Percentiles rank a stretch among this genome's conserved stretches.
These are phyloP conservation scores for Andrena hattorfiana DNA, from an alignment of 2,888 invertebrate species.

Conservation along the genomic window DNA sequence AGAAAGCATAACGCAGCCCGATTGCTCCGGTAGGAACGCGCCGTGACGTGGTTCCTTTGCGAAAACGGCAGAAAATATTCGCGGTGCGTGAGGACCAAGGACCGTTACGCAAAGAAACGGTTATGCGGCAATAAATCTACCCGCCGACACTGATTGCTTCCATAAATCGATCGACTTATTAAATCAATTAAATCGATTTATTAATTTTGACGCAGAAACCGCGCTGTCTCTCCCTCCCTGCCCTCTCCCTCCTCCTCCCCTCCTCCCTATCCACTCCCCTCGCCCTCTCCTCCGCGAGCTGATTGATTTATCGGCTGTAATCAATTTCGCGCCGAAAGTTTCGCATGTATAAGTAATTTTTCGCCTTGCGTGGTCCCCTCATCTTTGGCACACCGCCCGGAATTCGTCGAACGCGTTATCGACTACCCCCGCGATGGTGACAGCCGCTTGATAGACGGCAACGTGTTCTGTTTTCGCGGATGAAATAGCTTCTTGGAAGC, in stretches of 20 bases:
- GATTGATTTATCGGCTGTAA: slow-evolving; percentile 71
- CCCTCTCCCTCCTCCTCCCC: slow-evolving; percentile 2
- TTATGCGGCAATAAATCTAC: slow-evolving; percentile 48
- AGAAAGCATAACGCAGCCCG: background rate
- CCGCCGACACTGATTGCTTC: slow-evolving; percentile 66
- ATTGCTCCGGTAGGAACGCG: background rate
- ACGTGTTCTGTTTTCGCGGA: slow-evolving; percentile 14
- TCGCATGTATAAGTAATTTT: slow-evolving; percentile 72
- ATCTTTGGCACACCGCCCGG: slow-evolving; percentile 47
- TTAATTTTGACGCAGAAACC: slow-evolving; percentile 69
- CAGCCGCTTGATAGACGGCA: slow-evolving; percentile 21
- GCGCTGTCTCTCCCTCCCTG: slow-evolving; percentile 28
- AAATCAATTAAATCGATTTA: slow-evolving; percentile 72
- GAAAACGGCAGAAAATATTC: slow-evolving; percentile 35
- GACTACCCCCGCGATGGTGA: slow-evolving; percentile 13
- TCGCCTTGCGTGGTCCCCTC: slow-evolving; percentile 59
- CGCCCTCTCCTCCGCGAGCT: slow-evolving; percentile 15
- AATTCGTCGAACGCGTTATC: slow-evolving; percentile 35
- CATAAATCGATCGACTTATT: slow-evolving; percentile 74
- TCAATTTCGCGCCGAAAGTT: slow-evolving; percentile 73
- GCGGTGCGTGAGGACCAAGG: slow-evolving; percentile 26
- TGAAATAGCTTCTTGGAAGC: slow-evolving; percentile 6
- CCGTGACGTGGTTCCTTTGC: background rate
- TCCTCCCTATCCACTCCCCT: background rate
- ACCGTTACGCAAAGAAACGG: slow-evolving; percentile 64